phyloP scores from a whole-genome alignment of 1,140 invertebrate species.

The Diabrotica virgifera region DNA sequence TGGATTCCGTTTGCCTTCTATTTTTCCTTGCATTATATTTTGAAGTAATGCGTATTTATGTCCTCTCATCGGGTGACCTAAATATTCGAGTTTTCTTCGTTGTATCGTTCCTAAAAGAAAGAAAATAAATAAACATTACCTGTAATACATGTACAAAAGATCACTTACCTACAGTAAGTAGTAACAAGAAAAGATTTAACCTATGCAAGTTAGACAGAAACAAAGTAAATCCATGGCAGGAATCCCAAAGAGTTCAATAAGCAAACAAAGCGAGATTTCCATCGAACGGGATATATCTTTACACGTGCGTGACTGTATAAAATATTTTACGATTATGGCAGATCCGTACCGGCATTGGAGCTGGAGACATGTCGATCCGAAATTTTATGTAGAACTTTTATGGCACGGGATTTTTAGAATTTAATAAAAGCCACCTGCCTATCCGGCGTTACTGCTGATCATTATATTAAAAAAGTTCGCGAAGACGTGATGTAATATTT shows the following conservation, averaged over 20 bases:
- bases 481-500: slow-evolving; percentile 12
- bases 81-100: too few species aligned
- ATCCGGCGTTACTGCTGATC: slow-evolving; percentile 3
- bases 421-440: slow-evolving; percentile 19
- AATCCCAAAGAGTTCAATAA: neutral
- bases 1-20: too few species aligned
- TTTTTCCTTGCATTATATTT: too few species aligned
- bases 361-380: slow-evolving; percentile 5
- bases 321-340: slow-evolving; percentile 19
- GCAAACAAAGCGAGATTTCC: neutral
- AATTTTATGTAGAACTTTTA: slow-evolving; percentile 17
- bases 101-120: too few species aligned
- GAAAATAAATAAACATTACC: too few species aligned
- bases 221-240: too few species aligned
- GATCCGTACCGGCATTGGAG: slow-evolving; percentile 3
- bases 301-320: slow-evolving; percentile 16
- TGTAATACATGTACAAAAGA: too few species aligned
- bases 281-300: slow-evolving; percentile 1
- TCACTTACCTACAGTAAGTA: too few species aligned
- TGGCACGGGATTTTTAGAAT: slow-evolving; percentile 14
- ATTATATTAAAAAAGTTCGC: slow-evolving; percentile 17
- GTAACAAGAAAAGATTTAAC: too few species aligned
- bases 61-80: too few species aligned
- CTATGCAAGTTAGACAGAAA: too few species aligned
- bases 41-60: too few species aligned